These are phyloP conservation scores for Trialeurodes vaporariorum DNA, from an alignment of 1,140 invertebrate genomes.

Conservation along the genomic window DNA sequence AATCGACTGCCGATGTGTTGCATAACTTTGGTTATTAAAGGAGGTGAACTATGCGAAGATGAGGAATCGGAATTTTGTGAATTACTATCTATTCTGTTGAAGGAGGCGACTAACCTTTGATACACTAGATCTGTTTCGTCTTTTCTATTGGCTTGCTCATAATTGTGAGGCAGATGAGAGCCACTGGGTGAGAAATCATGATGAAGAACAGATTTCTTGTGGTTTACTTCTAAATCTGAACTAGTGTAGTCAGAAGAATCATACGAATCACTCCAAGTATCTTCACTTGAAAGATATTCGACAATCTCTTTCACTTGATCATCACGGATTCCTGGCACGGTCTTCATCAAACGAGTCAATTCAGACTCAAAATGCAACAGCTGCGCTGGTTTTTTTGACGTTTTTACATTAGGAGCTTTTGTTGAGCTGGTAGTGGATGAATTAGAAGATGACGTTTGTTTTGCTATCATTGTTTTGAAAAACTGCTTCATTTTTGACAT, in stretches of 20 bases:
- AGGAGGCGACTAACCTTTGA: constrained; percentile 65
- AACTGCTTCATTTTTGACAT: constrained; percentile 88
- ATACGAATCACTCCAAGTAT: constrained; percentile 85
- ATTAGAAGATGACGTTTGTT: constrained; percentile 27
- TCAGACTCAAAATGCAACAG: constrained; percentile 79
- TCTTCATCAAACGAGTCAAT: constrained; percentile 80
- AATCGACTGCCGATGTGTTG: constrained; percentile 81
- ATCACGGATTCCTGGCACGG: constrained; percentile 75
- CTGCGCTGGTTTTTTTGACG: constrained; percentile 55
- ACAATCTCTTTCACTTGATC: constrained; percentile 83
- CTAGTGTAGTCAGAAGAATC: constrained; percentile 83
- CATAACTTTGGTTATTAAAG: constrained; percentile 83
- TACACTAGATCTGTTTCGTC: constrained; percentile 69
- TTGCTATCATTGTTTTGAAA: constrained; percentile 71
- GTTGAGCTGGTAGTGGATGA: constrained; percentile 11
- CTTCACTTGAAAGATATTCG: constrained; percentile 79
- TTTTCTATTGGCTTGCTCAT: constrained; percentile 38
- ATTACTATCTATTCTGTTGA: constrained; percentile 53
- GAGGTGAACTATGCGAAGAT: constrained; percentile 60
- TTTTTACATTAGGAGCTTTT: constrained; percentile 19
- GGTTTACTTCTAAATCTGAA: constrained; percentile 61
- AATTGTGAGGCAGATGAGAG: constrained; percentile 22
- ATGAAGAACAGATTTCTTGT: constrained; percentile 58
- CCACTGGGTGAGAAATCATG: constrained; percentile 70
- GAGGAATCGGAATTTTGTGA: constrained; percentile 36